Base-by-base conservation (phyloP, 2,113 vertebrate genomes). In the Myiagra hebetior region DNA sequence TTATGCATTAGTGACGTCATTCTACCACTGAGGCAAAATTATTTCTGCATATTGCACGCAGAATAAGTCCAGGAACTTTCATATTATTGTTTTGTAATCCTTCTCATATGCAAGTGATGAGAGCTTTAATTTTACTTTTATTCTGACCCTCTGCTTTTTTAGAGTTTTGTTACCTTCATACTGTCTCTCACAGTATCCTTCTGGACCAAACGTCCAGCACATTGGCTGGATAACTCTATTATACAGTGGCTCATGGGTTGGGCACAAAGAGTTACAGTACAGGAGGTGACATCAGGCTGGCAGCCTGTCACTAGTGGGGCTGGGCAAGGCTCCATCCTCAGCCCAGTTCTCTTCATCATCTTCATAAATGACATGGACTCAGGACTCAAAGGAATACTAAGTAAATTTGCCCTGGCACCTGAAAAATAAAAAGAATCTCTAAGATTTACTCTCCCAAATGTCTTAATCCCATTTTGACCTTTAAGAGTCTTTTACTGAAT, bases 331-430 rank as follows among this genome's bases (percentile, higher is more conserved):
- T 50, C 31, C 27, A 50, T 42, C 26, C 33, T 23, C 22, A 41
- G 31, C 13, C 18, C 22, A 4, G 12, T 13, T 31, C 50, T 44
- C 59, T 65, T 57, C 10, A 27, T 27, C 14, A 6, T 11, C 76
- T 44, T 33, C 52, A 33, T 28, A 37, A 74, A 28, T 4, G 26
- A 7, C 37, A 42, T 2, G 7, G 27, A 28, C 0, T 0, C 14
- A 42, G 14, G 14, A 26, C 31, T 42, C 22, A 31, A 64, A 42
- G 26, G 17, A 47, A 7, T 41, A 31, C 11, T 27, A 20, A 62
- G 30, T 8, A 39, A 52, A 33, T 44, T 37, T 76, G 6, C 5
- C 24, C 7, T 63, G 8, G 11, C 21, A 42, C 4, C 9, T 57
- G 28, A 62, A 93, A 94, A 78, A 60, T 53, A 89, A 91, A 90